Percentiles rank a stretch among this genome's conserved stretches.
Evolutionary conservation across 2,888 invertebrate genomes (phyloP).

Genomic region (Sepioteuthis lessoniana): DNA sequence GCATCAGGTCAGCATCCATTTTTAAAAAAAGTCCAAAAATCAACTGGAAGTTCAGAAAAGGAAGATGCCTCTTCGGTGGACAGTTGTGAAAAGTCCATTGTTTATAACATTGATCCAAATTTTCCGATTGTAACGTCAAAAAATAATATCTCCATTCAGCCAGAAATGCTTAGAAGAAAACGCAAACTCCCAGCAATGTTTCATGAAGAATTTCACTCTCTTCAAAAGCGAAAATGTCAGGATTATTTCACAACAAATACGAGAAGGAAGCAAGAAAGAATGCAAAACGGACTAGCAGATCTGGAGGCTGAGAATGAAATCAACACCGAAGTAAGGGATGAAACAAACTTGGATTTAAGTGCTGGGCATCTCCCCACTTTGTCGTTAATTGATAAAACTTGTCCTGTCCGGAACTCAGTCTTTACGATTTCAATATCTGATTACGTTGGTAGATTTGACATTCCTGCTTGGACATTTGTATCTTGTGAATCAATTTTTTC

Average conservation of each 20-base stretch:
- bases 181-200: slow-evolving; percentile 9
- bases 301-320: too few relatives aligned
- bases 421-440: background rate
- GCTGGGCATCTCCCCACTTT: background rate
- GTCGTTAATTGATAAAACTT: background rate
- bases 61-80: background rate
- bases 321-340: background rate
- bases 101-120: background rate
- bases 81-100: background rate
- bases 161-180: background rate
- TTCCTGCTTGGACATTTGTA: background rate
- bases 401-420: background rate
- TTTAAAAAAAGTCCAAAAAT: background rate
- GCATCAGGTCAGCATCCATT: background rate
- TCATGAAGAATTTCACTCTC: background rate
- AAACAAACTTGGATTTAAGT: background rate
- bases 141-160: background rate
- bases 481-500: background rate
- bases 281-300: too few relatives aligned
- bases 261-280: background rate
- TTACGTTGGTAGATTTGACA: background rate
- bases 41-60: background rate
- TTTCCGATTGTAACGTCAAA: background rate
- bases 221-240: background rate
- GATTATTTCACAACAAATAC: background rate